Conservation (phyloP, 2,113 vertebrate species). For the Glaucidium brasilianum region DNA sequence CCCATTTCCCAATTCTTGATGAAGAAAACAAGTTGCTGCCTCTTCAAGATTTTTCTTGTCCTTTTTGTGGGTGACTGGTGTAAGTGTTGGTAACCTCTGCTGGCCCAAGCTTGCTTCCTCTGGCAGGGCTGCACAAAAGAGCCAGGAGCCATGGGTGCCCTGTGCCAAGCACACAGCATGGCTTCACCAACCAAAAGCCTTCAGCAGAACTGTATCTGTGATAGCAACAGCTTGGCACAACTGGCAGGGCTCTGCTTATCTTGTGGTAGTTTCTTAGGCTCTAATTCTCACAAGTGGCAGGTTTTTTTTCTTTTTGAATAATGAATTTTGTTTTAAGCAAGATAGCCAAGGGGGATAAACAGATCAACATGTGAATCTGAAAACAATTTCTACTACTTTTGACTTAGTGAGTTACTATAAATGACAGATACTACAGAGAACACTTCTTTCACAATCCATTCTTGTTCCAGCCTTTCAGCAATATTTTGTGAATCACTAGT, state of each 20-base stretch:
- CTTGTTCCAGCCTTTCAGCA: not conserved
- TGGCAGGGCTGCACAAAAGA: not conserved
- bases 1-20: not conserved
- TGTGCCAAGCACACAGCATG: not conserved
- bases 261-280: not conserved
- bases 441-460: not conserved
- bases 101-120: slow-evolving; percentile 8
- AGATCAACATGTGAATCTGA: slow-evolving; percentile 11
- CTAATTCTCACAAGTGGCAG: not conserved
- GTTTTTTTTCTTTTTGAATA: not conserved
- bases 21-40: slow-evolving; percentile 40
- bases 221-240: not conserved
- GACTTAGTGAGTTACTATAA: not conserved
- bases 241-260: not conserved
- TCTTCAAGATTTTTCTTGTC: slow-evolving; percentile 19
- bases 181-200: not conserved
- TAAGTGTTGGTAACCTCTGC: slow-evolving; percentile 58
- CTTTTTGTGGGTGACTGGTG: slow-evolving; percentile 45
- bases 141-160: not conserved
- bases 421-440: not conserved
- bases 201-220: not conserved
- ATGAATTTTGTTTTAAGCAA: not conserved
- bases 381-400: not conserved
- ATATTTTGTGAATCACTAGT: not conserved
- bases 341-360: not conserved